These are phyloP conservation scores for Myiagra hebetior DNA, from an alignment of 2,113 vertebrate species.

Conservation along the genomic window DNA sequence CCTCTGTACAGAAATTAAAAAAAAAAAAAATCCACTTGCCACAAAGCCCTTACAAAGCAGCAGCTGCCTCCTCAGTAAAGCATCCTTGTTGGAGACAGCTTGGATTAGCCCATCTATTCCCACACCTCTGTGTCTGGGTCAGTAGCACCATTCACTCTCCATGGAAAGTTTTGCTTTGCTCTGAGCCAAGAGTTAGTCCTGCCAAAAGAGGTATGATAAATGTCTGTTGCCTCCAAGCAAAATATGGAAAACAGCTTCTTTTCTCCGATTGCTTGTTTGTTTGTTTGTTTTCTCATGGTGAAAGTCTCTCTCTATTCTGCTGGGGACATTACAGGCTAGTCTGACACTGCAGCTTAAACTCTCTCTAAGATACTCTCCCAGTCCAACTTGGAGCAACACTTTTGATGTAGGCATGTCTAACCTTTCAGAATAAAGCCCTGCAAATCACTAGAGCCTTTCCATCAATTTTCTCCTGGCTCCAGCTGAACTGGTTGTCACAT, in stretches of 20 bases:
- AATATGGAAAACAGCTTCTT: slow-evolving; percentile 43
- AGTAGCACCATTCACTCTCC: slow-evolving; percentile 51
- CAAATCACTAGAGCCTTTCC: not conserved
- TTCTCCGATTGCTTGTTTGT: slow-evolving; percentile 36
- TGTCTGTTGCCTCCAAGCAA: slow-evolving; percentile 40
- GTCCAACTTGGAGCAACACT: not conserved
- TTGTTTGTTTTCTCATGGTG: slow-evolving; percentile 48
- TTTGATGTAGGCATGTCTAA: not conserved
- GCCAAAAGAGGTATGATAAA: slow-evolving; percentile 58
- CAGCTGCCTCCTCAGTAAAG: slow-evolving; percentile 20
- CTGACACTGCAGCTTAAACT: not conserved
- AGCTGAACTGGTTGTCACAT: not conserved
- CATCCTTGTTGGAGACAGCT: slow-evolving; percentile 30
- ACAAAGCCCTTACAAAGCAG: not conserved
- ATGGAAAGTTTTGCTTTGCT: slow-evolving; percentile 53
- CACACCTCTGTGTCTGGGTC: slow-evolving; percentile 52
- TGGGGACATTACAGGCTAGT: not conserved
- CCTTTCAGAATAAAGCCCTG: not conserved
- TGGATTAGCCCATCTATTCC: slow-evolving; percentile 46
- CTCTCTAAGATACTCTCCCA: not conserved
- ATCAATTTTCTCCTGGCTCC: not conserved
- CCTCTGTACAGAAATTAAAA: not conserved
- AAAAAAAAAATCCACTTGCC: not conserved
- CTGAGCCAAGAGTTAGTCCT: slow-evolving; percentile 23
- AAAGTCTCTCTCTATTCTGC: slow-evolving; percentile 16